Evolutionary conservation across 2,888 invertebrate genomes (phyloP), one percentile per base, ranked within the genome.

Genomic region (Agrotis segetum): DNA sequence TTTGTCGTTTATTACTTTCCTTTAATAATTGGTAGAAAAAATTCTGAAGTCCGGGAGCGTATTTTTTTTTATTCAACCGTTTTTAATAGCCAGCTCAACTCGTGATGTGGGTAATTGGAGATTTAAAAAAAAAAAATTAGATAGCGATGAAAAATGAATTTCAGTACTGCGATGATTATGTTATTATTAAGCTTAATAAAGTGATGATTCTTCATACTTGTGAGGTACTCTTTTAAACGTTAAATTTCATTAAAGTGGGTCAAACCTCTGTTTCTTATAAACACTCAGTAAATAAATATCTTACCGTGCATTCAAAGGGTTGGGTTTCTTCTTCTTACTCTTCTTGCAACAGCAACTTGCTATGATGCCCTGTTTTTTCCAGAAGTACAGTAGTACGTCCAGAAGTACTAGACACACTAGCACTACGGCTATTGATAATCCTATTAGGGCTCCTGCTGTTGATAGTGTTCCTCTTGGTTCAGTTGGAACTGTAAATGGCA

Each of bases 371-470:
- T 97, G 96, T 73, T 95, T 89, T 82, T 95, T 94, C 88, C 97
- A 95, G 91, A 97, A 90, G 90, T 97, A 97, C 88, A 99, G 98
- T 16, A 98, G 96, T 1, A 98, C 91, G 91, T 99, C 99, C 77
- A 99, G 96, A 60, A 99, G 93, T 79, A 99, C 91, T 60, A 99
- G 94, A 70, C 98, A 96, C 49, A 98, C 88, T 3, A 98, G 94
- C 24, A 99, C 97, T 44, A 98, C 97, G 2, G 97, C 97, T 67
- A 99, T 97, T 47, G 98, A 98, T 88, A 99, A 97, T 65, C 98
- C 98, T 81, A 99, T 98, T 76, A 99, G 97, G 46, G 97, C 97
- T 2, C 97, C 97, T 61, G 97, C 97, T 73, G 97, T 97, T 72
- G 98, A 93, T 16, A 94, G 79, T 4, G 97, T 71, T 16, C 79